Base-by-base conservation (phyloP, 2,113 vertebrate species). In the Megaptera novaeangliae region DNA sequence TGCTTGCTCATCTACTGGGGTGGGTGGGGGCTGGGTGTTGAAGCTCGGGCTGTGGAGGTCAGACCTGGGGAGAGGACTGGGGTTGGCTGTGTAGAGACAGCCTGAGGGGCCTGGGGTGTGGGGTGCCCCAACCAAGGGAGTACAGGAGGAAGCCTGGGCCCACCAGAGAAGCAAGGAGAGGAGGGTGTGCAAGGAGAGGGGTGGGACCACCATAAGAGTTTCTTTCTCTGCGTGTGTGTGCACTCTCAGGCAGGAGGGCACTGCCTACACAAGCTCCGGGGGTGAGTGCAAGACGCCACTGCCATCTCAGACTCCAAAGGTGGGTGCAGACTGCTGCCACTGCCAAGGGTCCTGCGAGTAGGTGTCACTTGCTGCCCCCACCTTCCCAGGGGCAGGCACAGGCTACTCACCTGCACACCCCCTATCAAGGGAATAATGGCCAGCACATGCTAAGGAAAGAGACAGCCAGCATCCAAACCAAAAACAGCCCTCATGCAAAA, bases 1-100 rank as follows among this genome's bases (percentile, higher is more conserved):
- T 10, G 41, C 0, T 1, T 10, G 41, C 0, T 2, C 27, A 18
- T 75, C 27, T 4, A 29, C 72, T 31, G 72, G 7, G 71, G 39
- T 14, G 27, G 72, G 72, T 23, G 17, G 27, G 27, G 14, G 8
- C 14, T 1, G 8, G 72, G 27, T 31, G 41, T 41, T 31, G 41
- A 46, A 27, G 27, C 72, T 46, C 14, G 1, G 72, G 41, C 29
- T 29, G 17, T 9, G 25, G 72, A 10, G 72, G 72, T 31, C 41
- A 74, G 71, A 9, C 3, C 71, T 8, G 17, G 27, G 44, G 27
- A 46, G 41, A 75, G 41, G 72, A 31, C 27, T 46, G 23, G 59
- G 59, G 59, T 27, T 61, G 23, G 23, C 59, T 61, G 59, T 61
- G 25, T 74, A 41, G 27, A 75, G 9, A 18, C 72, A 46, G 41